Base-by-base conservation (phyloP, 2,113 vertebrate genomes). In the Saccopteryx bilineata region DNA sequence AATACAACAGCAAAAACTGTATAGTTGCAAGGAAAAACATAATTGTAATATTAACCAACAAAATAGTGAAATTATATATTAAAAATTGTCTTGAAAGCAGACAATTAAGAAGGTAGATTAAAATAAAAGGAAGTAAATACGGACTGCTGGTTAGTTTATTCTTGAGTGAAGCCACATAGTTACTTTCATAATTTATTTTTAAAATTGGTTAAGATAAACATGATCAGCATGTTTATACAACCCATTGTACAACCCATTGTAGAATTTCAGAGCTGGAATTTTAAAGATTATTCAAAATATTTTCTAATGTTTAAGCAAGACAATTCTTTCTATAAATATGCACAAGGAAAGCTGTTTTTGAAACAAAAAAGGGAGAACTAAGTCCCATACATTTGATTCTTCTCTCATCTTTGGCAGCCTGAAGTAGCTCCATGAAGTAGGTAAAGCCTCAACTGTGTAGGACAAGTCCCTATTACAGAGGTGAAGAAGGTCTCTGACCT, bases 261-360 rank as follows among this genome's bases (percentile, higher is more conserved):
- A 82, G 46, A 83, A 93, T 94, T 90, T 94, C 56, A 91, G 61
- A 92, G 71, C 13, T 56, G 10, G 21, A 10, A 96, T 23, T 74
- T 69, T 21, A 89, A 21, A 78, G 23, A 89, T 46, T 23, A 90
- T 15, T 28, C 72, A 50, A 82, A 81, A 76, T 11, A 86, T 54
- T 95, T 96, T 91, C 26, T 52, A 76, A 46, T 68, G 93, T 82
- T 87, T 61, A 90, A 96, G 91, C 5, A 75, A 69, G 63, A 94
- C 31, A 93, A 71, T 78, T 8, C 39, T 91, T 84, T 69, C 33
- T 84, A 61, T 48, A 84, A 93, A 61, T 83, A 93, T 17, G 7
- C 15, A 93, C 19, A 26, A 90, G 28, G 48, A 46, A 48, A 24
- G 28, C n/a, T 80, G 26, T 68, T 93, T 97, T 61, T 78, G 3